phyloP scores from a whole-genome alignment of 2,113 vertebrate species.

The Otocyon megalotis region DNA sequence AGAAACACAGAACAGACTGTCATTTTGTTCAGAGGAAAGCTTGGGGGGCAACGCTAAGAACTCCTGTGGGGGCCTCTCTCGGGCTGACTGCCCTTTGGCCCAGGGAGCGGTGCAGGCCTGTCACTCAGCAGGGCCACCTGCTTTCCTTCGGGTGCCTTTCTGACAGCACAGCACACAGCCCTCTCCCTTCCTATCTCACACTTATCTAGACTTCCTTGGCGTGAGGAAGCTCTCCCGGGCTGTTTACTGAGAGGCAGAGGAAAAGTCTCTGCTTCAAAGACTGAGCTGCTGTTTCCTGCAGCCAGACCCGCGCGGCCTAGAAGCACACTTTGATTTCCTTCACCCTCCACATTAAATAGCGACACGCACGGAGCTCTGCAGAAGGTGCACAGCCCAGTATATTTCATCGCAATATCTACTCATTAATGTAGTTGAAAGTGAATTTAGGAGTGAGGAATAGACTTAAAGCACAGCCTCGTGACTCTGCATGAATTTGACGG shows the following conservation, averaged over 20 bases:
- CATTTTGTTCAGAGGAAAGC: conserved; percentile 63
- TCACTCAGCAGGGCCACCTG: conserved; percentile 64
- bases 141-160: conserved; percentile 72
- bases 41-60: conserved; percentile 40
- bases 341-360: background rate
- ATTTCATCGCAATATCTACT: background rate
- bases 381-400: background rate
- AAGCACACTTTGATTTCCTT: background rate
- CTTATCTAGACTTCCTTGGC: conserved; percentile 71
- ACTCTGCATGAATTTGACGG: conserved; percentile 51
- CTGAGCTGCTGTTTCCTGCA: conserved; percentile 69
- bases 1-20: background rate
- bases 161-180: conserved; percentile 64
- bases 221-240: conserved; percentile 61
- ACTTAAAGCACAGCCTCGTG: conserved; percentile 10
- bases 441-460: conserved; percentile 25
- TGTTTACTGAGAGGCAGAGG: conserved; percentile 67
- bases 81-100: conserved; percentile 49
- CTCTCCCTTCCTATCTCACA: conserved; percentile 52
- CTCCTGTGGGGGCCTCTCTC: conserved; percentile 18
- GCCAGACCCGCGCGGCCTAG: conserved; percentile 21
- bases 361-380: background rate
- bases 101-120: conserved; percentile 62
- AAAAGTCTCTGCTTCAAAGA: conserved; percentile 67
- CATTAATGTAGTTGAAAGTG: conserved; percentile 6